Base-by-base conservation (phyloP, 1,140 invertebrate genomes). In the Lordiphosa mommai region DNA sequence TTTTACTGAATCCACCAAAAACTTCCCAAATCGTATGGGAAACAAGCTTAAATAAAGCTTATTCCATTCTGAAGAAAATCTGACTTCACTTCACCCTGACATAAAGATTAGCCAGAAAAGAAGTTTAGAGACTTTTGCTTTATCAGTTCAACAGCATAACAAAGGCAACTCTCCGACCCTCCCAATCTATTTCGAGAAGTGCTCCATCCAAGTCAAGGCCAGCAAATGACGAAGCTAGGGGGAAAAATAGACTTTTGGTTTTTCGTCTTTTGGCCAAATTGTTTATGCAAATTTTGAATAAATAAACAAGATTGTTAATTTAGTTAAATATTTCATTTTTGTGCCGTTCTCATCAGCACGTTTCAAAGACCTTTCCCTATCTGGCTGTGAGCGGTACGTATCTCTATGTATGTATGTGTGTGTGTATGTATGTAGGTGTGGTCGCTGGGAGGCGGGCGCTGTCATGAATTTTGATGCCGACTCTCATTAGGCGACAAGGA, bases 241-340 rank as follows among this genome's bases (percentile, higher is more conserved):
- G 17, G 10, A 13, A 55, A 72, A 77, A 84, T 84, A 84, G 77
- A 85, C 72, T 84, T 84, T 84, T 84, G 77, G 79, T 84, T 84
- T 84, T 85, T 84, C 77, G 80, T 84, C 77, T 84, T 80, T 82
- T n/a, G 69, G 53, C 72, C 68, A 84, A 84, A 84, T 84, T 84
- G 79, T 84, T 84, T 84, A 84, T 84, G 77, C 77, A 84, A 84
- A 84, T 84, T 77, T 84, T 85, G 77, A 85, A 84, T 84, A 84
- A 84, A 84, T 84, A 84, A 84, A 84, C 77, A 84, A 84, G 72
- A 84, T 84, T 84, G 77, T 84, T 84, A 84, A 84, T 84, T 84
- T 85, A 84, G 77, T 84, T 85, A 84, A 84, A 84, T 84, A 84
- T 84, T 84, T 84, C 77, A 84, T 84, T 84, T 84, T 84, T 84